phyloP scores from a whole-genome alignment of 1,140 invertebrate genomes.

The Heliconius hewitsoni region DNA sequence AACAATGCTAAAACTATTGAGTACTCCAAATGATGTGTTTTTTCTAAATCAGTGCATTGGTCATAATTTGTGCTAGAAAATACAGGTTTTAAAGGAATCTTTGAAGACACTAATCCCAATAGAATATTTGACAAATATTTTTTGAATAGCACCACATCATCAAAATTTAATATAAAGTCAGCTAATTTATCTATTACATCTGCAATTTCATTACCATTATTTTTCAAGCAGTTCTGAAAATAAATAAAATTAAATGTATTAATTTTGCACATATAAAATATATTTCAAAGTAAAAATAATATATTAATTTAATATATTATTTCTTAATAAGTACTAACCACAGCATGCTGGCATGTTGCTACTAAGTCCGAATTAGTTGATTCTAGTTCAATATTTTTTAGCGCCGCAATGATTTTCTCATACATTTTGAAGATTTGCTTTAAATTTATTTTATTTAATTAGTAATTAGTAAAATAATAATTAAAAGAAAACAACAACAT shows the following conservation, averaged over 20 bases:
- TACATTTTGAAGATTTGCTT: conserved; percentile 41
- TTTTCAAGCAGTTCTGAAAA: conserved; percentile 52
- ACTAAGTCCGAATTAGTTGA: conserved; percentile 51
- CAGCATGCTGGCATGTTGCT: conserved; percentile 56
- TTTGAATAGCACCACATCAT: conserved; percentile 64
- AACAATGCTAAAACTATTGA: conserved; percentile 58
- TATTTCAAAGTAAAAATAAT: not conserved
- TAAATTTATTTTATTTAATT: conserved; percentile 18
- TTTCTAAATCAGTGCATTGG: conserved; percentile 62
- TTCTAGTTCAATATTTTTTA: conserved; percentile 50
- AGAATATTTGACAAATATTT: conserved; percentile 66
- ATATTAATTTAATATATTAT: conserved; percentile 6
- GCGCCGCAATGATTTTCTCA: conserved; percentile 45
- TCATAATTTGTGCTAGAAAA: conserved; percentile 59
- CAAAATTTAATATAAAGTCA: conserved; percentile 60
- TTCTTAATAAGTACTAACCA: conserved; percentile 46
- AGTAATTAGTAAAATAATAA: conserved; percentile 28
- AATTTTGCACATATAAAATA: not conserved
- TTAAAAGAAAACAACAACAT: conserved; percentile 37
- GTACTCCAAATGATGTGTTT: conserved; percentile 65
- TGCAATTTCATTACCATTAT: conserved; percentile 45
- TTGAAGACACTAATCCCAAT: conserved; percentile 61
- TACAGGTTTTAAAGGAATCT: conserved; percentile 64
- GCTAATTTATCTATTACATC: conserved; percentile 56
- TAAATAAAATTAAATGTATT: not conserved